A percentile compares a stretch with the other conserved stretches of the same genome.
Evolutionary conservation across 2,797 vertebrate species (phyloP).

Genomic region (Ara ararauna): DNA sequence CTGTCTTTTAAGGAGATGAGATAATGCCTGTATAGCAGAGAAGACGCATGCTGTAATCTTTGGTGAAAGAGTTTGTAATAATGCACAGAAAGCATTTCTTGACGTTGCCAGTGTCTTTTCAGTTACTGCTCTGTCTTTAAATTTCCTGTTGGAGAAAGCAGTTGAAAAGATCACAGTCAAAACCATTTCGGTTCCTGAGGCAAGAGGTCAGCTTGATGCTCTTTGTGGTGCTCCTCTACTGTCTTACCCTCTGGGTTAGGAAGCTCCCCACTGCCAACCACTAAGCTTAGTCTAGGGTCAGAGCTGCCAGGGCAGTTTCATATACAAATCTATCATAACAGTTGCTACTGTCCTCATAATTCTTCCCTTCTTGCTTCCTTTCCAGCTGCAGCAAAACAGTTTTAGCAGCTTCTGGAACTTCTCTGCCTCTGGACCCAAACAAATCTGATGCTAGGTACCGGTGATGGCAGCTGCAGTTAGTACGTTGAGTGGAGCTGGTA

Average conservation of each 20-base stretch:
- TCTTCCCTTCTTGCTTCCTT: conserved; percentile 30
- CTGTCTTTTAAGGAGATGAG: conserved; percentile 12
- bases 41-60: conserved; percentile 10
- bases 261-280: not conserved
- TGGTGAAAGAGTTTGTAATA: conserved; percentile 20
- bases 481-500: not conserved
- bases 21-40: conserved; percentile 31
- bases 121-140: conserved; percentile 18
- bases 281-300: conserved; percentile 37
- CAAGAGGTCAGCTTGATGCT: conserved; percentile 36
- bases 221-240: conserved; percentile 11
- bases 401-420: conserved; percentile 24
- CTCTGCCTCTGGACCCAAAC: not conserved
- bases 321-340: conserved; percentile 25
- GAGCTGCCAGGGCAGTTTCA: conserved; percentile 48
- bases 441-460: not conserved
- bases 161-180: conserved; percentile 51
- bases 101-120: conserved; percentile 36
- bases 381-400: not conserved
- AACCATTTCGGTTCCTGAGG: conserved; percentile 29
- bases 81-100: not conserved
- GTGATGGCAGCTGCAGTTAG: not conserved
- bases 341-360: conserved; percentile 10
- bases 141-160: conserved; percentile 30
- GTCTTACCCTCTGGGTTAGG: conserved; percentile 24